These are phyloP conservation scores for Lineus longissimus DNA, from an alignment of 1,140 invertebrate genomes.

Conservation along the genomic window DNA sequence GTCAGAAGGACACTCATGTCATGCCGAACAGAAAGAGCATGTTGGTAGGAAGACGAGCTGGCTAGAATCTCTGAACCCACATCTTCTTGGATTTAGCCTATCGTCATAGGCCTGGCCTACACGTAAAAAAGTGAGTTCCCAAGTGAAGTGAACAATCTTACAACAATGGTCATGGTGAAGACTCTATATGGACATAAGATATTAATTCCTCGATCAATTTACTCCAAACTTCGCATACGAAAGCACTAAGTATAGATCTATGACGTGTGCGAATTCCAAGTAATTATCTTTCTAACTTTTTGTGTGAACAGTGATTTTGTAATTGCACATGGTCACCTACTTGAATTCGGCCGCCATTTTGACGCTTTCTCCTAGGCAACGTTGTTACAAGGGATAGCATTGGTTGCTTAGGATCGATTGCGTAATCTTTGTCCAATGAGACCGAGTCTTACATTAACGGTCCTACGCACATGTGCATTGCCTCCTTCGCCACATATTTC, in stretches of 20 bases:
- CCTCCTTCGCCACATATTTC: too few relatives aligned
- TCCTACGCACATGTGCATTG: too few relatives aligned
- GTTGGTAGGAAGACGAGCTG: background rate
- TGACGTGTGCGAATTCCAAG: background rate
- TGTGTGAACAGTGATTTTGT: background rate
- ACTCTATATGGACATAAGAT: too few relatives aligned
- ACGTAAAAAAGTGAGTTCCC: background rate
- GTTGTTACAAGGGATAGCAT: too few relatives aligned
- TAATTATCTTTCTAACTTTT: background rate
- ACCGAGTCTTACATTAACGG: too few relatives aligned
- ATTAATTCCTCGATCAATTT: too few relatives aligned
- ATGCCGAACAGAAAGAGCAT: too few relatives aligned
- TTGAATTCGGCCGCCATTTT: conserved; percentile 29
- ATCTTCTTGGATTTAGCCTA: background rate
- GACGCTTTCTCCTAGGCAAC: background rate
- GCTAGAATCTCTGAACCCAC: conserved; percentile 1
- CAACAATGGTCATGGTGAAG: too few relatives aligned
- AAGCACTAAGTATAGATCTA: too few relatives aligned
- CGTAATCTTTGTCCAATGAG: too few relatives aligned
- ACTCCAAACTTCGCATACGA: too few relatives aligned
- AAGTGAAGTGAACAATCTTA: background rate
- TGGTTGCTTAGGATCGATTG: too few relatives aligned
- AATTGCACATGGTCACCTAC: conserved; percentile 11
- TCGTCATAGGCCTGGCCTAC: background rate
- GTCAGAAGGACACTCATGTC: background rate